Percentiles rank a stretch among this genome's conserved stretches.
These are phyloP conservation scores for Nautilus pompilius DNA, from an alignment of 1,140 invertebrate genomes.

Conservation along the genomic window DNA sequence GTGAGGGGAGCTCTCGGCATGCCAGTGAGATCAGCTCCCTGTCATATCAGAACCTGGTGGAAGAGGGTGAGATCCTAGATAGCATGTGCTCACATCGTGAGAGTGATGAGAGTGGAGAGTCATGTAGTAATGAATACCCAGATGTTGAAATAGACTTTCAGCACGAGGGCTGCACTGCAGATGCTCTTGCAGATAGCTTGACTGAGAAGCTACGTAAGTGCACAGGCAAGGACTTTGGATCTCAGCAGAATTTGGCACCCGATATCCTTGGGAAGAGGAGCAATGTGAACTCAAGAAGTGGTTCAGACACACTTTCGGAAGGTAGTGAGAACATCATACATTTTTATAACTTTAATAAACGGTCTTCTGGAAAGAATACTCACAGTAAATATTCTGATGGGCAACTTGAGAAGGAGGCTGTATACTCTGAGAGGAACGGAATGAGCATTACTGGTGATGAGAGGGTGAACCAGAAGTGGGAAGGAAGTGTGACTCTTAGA, in stretches of 20 bases:
- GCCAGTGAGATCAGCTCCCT: conserved; percentile 51
- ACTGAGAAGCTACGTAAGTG: not conserved
- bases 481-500: not conserved
- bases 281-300: not conserved
- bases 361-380: not conserved
- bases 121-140: not conserved
- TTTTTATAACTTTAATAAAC: not conserved
- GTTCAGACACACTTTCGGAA: not conserved
- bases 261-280: not conserved
- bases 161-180: not conserved
- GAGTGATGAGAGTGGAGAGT: conserved; percentile 45
- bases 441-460: not conserved
- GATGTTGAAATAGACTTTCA: conserved; percentile 2
- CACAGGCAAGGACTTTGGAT: not conserved
- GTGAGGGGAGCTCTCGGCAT: conserved; percentile 45
- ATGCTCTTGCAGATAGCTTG: not conserved
- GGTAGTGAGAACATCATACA: not conserved
- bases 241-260: not conserved
- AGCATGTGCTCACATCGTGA: conserved; percentile 33
- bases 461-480: not conserved
- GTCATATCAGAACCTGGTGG: conserved; percentile 48
- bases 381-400: not conserved
- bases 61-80: conserved; percentile 34
- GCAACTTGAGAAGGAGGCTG: too few relatives aligned
- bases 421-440: not conserved